Evolutionary conservation across 2,888 invertebrate species (phyloP).

Genomic region (Ischnura elegans): DNA sequence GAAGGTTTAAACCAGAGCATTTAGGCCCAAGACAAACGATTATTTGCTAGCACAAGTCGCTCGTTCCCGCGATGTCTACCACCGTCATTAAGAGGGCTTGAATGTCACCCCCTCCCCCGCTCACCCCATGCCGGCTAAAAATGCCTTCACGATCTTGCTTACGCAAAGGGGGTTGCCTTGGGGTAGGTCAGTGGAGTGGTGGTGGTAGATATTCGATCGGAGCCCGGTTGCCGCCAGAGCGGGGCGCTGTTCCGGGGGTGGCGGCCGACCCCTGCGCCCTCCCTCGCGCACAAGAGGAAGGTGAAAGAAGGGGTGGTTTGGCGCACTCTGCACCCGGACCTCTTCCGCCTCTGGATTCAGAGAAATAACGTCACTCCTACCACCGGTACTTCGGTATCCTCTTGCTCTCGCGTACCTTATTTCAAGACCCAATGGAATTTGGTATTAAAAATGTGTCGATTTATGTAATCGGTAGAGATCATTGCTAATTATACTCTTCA

Average conservation of each 20-base stretch:
- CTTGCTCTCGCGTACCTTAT: too few relatives aligned
- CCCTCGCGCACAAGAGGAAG: not conserved
- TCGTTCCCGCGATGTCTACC: not conserved
- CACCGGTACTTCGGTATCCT: too few relatives aligned
- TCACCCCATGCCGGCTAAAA: not conserved
- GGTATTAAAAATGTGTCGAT: too few relatives aligned
- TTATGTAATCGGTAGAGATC: too few relatives aligned
- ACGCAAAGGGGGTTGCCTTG: conserved; percentile 53
- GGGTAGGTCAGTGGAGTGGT: conserved; percentile 49
- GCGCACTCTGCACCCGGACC: not conserved
- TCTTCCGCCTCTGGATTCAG: not conserved
- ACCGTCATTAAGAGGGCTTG: not conserved
- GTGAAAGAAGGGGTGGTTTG: not conserved
- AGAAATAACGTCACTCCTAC: not conserved
- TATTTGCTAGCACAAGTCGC: not conserved
- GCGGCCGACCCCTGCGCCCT: not conserved
- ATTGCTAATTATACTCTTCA: too few relatives aligned
- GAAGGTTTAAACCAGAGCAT: not conserved
- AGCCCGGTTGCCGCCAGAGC: not conserved
- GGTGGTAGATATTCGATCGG: conserved; percentile 38
- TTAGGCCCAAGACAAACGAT: not conserved
- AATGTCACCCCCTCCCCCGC: not conserved
- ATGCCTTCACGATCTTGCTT: not conserved
- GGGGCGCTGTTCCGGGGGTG: not conserved
- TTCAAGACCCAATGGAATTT: not conserved